phyloP scores from a whole-genome alignment of 2,797 vertebrate genomes.

The Glyptemys insculpta region DNA sequence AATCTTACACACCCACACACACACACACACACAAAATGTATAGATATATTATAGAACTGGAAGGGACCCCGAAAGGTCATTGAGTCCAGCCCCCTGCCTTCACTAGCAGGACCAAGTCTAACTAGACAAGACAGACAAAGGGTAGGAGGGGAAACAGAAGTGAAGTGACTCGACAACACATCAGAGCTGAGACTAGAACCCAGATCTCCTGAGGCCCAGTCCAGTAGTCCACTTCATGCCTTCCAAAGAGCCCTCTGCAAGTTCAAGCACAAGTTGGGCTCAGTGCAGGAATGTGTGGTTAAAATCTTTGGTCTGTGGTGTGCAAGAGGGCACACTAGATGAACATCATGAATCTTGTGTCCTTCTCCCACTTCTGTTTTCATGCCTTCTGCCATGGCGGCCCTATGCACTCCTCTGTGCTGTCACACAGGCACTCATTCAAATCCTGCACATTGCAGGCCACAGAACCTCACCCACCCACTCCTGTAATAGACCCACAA shows the following conservation, averaged over 20 bases:
- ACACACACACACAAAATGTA: too few species aligned
- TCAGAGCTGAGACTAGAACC: background rate
- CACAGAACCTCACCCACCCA: too few species aligned
- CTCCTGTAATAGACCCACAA: too few species aligned
- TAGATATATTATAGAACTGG: too few species aligned
- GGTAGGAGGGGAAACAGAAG: background rate
- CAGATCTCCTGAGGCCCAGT: background rate
- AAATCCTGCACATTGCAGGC: background rate
- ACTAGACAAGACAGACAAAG: fast-evolving
- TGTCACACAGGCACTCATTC: background rate
- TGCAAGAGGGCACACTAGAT: background rate
- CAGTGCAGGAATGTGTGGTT: background rate
- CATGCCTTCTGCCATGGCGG: background rate
- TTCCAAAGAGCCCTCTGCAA: background rate
- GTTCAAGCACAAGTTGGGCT: background rate
- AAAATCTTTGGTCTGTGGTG: background rate
- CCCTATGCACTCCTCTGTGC: too few species aligned
- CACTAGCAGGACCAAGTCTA: background rate
- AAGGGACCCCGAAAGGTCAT: too few species aligned
- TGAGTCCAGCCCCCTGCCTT: too few species aligned
- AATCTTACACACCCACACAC: background rate
- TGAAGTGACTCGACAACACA: background rate
- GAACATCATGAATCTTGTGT: background rate
- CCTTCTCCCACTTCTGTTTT: background rate
- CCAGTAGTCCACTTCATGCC: too few species aligned